Evolutionary conservation across 2,797 vertebrate species (phyloP).

Genomic region (Crypturellus tataupa): DNA sequence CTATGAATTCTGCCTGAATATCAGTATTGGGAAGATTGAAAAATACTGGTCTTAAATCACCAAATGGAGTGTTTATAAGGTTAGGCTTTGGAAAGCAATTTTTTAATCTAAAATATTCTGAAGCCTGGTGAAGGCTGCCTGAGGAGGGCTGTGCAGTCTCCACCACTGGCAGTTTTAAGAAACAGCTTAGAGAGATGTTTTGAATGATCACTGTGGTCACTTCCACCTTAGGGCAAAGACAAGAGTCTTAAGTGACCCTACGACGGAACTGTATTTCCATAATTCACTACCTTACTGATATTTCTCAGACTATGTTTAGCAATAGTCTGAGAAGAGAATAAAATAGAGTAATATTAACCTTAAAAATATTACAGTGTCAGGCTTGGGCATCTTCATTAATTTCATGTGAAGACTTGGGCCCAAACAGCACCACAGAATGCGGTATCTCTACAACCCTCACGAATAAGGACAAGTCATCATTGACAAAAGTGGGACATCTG

Average conservation of each 20-base stretch:
- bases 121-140: neutral
- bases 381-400: neutral
- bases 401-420: neutral
- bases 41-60: neutral
- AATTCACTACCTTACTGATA: rapidly evolving
- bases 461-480: no score
- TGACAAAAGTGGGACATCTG: no score
- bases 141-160: neutral
- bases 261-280: neutral
- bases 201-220: neutral
- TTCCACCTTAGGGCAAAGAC: no score
- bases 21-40: rapidly evolving
- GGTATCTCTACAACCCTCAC: no score
- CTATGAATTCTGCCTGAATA: rapidly evolving
- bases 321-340: neutral
- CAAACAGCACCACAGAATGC: neutral
- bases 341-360: neutral
- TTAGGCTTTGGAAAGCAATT: neutral
- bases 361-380: neutral
- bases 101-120: neutral
- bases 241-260: rapidly evolving
- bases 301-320: neutral
- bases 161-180: rapidly evolving
- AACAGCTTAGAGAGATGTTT: neutral
- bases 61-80: neutral